Base-by-base conservation (phyloP, 2,113 vertebrate genomes). In the Callorhinus ursinus region DNA sequence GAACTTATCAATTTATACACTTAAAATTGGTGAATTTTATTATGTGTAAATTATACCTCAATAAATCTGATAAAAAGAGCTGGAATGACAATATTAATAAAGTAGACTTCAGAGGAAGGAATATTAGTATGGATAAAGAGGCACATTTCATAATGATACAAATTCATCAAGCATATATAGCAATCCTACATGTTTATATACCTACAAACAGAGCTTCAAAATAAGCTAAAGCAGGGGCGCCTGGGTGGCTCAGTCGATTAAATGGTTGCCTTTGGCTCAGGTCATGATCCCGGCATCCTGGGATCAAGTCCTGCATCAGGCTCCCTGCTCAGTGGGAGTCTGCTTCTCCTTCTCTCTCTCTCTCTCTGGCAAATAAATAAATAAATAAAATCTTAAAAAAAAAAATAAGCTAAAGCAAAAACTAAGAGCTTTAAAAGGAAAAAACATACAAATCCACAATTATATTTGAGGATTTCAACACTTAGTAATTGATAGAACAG, bases 161-260 rank as follows among this genome's bases (percentile, higher is more conserved):
- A 89, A 86, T 88, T 74, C 7, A 74, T 81, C 15, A 61, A 82
- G n/a, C 16, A 2, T 65, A 46, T 95, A 3, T 77, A 83, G 71
- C 13, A 92, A 39, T 18, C 36, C 36, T 63, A n/a, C 10, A 11
- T 76, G 22, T 76, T 84, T 90, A 46, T 83, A n/a, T 51, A n/a
- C 22, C 26, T 71, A 93, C 39, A 24, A 93, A 65, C 8, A 88
- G 85, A 90, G n/a, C 57, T 88, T 90, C 76, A 85, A 80, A 81
- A 90, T 67, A 79, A 26, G 6, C 63, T 59, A 36, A 92, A 67
- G n/a, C 33, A 88, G 63, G 14, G 31, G 63, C 15, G 31, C 31
- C 63, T 67, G 63, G 28, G 14, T 65, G 63, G 31, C 63, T 67
- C 31, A 67, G 63, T 67, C 2, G 15, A 67, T 67, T 67, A 67